Percentiles rank a stretch among this genome's conserved stretches.
Conservation (phyloP, 2,797 vertebrate species). For the Anguilla marmorata region DNA sequence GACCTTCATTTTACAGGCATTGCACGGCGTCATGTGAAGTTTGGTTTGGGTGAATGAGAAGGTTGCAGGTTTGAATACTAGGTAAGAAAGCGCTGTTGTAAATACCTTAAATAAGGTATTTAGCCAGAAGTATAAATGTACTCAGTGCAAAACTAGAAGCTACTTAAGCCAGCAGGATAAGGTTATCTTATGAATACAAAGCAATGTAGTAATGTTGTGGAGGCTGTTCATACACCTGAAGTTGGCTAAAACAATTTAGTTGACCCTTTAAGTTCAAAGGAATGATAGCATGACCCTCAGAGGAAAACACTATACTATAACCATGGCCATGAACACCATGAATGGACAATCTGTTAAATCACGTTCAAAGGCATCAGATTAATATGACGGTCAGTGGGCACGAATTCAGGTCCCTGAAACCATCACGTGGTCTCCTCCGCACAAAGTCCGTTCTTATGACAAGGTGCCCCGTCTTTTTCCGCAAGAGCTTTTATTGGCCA, state of each 20-base stretch:
- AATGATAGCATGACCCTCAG: background rate
- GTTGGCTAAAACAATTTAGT: background rate
- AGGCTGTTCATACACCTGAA: background rate
- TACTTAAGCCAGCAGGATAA: background rate
- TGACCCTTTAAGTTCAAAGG: conserved; percentile 10
- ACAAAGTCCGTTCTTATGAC: background rate
- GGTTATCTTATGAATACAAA: background rate
- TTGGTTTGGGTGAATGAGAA: background rate
- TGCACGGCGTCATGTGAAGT: background rate
- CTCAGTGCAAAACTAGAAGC: background rate
- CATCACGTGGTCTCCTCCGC: background rate
- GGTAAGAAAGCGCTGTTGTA: background rate
- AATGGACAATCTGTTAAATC: background rate
- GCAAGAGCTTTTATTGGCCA: background rate
- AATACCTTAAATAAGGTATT: background rate
- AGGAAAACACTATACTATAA: background rate
- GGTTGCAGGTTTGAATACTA: background rate
- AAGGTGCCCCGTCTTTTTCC: background rate
- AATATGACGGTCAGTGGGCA: background rate
- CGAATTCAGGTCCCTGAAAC: background rate
- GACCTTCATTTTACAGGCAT: background rate
- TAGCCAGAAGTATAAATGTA: background rate
- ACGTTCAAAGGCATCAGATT: background rate
- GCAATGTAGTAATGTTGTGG: background rate
- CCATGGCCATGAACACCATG: background rate